phyloP scores from a whole-genome alignment of 2,888 invertebrate genomes.

The Hylaea fasciaria region DNA sequence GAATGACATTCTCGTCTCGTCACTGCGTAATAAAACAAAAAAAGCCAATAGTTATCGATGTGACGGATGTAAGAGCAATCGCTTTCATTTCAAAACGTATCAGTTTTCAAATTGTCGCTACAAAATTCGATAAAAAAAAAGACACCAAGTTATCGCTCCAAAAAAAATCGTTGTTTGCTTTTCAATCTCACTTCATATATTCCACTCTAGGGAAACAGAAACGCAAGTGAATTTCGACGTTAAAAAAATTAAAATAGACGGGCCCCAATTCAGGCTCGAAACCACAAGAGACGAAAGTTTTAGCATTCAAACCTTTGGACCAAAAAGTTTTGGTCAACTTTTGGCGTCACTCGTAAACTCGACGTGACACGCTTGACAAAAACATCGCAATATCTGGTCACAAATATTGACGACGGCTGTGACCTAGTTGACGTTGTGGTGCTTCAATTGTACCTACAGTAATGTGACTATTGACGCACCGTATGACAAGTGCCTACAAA shows the following conservation, averaged over 20 bases:
- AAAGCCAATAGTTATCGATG: too few species aligned
- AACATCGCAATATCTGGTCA: conserved; percentile 19
- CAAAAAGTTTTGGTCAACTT: conserved; percentile 34
- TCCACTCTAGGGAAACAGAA: conserved; percentile 8
- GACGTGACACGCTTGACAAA: conserved; percentile 28
- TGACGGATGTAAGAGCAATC: too few species aligned
- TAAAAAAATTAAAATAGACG: conserved; percentile 30
- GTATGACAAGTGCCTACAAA: too few species aligned
- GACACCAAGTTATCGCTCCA: too few species aligned
- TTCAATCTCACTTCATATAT: conserved; percentile 2
- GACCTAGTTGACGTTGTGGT: not conserved
- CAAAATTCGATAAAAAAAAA: too few species aligned
- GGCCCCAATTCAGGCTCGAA: conserved; percentile 29
- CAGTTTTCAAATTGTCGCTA: too few species aligned
- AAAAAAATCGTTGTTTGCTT: not conserved
- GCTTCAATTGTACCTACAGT: not conserved
- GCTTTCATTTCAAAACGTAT: too few species aligned
- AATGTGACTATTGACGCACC: too few species aligned
- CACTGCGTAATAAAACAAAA: too few species aligned
- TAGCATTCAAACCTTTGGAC: conserved; percentile 36
- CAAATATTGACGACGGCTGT: not conserved
- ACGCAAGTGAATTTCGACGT: conserved; percentile 17
- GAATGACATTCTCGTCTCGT: too few species aligned
- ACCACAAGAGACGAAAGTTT: conserved; percentile 42
- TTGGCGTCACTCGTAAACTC: conserved; percentile 28